Evolutionary conservation across 2,113 vertebrate genomes (phyloP).

Genomic region (Megatriorchis doriae): DNA sequence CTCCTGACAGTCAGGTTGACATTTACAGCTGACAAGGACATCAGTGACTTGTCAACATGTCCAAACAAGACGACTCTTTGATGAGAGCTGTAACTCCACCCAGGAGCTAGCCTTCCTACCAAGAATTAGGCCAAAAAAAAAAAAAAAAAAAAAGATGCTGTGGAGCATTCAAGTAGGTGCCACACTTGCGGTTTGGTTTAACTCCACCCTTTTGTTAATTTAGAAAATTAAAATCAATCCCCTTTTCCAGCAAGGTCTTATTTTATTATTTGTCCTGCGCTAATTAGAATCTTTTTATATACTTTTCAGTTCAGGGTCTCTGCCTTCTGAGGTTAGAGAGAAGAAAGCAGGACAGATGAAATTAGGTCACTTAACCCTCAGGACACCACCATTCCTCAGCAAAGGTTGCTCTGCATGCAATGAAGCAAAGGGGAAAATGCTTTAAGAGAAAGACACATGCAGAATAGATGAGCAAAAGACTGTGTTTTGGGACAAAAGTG

Average conservation of each 20-base stretch:
- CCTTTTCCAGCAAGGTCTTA: neutral
- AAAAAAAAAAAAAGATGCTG: neutral
- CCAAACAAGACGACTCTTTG: neutral
- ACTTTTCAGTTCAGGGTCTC: neutral
- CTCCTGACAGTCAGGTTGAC: neutral
- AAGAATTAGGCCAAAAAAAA: neutral
- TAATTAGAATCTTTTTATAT: slow-evolving; percentile 35
- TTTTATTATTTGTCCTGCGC: neutral
- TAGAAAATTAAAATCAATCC: neutral
- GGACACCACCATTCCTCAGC: neutral
- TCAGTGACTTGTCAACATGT: neutral
- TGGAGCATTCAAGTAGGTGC: neutral
- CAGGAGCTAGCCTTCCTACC: neutral
- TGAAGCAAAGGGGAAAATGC: neutral
- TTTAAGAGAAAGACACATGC: neutral
- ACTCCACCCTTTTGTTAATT: neutral
- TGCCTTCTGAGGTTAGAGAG: slow-evolving; percentile 23
- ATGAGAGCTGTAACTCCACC: neutral
- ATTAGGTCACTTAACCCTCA: neutral
- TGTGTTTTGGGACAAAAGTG: neutral
- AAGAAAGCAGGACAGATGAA: neutral
- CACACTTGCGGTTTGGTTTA: neutral
- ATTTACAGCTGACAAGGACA: neutral
- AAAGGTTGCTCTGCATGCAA: neutral
- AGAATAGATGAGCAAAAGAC: neutral